Evolutionary conservation across 2,888 invertebrate species (phyloP).

Genomic region (Spodoptera picta): DNA sequence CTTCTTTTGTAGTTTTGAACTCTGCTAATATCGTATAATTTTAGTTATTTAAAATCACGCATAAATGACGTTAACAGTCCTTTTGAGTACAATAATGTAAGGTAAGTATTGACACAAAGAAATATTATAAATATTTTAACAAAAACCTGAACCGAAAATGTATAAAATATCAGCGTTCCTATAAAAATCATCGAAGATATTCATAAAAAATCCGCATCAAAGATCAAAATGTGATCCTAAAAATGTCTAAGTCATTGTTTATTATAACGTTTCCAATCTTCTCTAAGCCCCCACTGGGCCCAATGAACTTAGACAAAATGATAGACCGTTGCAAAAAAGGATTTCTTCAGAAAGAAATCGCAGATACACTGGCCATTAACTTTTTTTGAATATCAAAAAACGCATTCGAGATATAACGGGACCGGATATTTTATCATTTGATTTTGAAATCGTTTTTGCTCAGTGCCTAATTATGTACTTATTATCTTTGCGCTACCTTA

Average conservation of each 20-base stretch:
- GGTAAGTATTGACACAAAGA: not conserved
- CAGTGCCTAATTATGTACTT: slow-evolving; percentile 45
- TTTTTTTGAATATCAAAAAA: slow-evolving; percentile 69
- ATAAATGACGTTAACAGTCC: too few relatives aligned
- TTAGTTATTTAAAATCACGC: too few relatives aligned
- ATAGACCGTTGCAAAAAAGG: slow-evolving; percentile 70
- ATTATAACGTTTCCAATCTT: slow-evolving; percentile 52
- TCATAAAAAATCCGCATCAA: slow-evolving; percentile 24
- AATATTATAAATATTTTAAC: not conserved
- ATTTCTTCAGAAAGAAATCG: slow-evolving; percentile 75
- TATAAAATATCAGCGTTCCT: too few relatives aligned
- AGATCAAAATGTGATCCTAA: slow-evolving; percentile 20
- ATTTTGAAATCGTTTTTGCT: slow-evolving; percentile 51
- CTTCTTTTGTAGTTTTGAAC: not conserved
- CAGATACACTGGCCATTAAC: slow-evolving; percentile 84
- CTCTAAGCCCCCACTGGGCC: slow-evolving; percentile 75
- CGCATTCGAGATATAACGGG: slow-evolving; percentile 81
- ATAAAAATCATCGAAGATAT: too few relatives aligned
- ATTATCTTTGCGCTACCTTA: slow-evolving; percentile 54
- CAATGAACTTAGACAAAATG: slow-evolving; percentile 73
- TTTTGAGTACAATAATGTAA: too few relatives aligned
- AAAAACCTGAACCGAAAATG: not conserved
- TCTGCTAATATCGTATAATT: too few relatives aligned
- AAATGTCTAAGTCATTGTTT: slow-evolving; percentile 53
- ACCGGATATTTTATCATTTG: slow-evolving; percentile 67